Evolutionary conservation across 2,113 vertebrate genomes (phyloP).

Genomic region (Amphiprion ocellaris): DNA sequence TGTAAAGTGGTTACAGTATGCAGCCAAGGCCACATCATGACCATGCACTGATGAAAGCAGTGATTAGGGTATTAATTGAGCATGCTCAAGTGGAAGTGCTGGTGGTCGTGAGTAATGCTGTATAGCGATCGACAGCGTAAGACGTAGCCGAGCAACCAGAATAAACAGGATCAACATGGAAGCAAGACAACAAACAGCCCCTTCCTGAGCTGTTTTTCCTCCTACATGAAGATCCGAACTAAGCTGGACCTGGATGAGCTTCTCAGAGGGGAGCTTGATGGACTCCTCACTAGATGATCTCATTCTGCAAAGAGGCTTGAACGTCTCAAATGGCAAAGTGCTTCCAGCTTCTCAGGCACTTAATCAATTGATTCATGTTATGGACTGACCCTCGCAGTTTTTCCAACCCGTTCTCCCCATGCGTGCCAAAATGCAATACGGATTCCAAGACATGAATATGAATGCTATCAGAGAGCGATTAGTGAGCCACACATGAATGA

Average conservation of each 20-base stretch:
- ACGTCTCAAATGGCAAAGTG: constrained; percentile 64
- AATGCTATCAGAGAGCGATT: constrained; percentile 33
- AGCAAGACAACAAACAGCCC: constrained; percentile 6
- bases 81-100: constrained; percentile 42
- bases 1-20: constrained; percentile 43
- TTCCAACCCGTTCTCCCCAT: background rate
- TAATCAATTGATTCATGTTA: constrained; percentile 68
- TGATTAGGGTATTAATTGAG: constrained; percentile 70
- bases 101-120: constrained; percentile 48
- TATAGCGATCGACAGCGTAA: background rate
- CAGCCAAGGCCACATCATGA: constrained; percentile 41
- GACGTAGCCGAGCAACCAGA: constrained; percentile 10
- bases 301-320: constrained; percentile 30
- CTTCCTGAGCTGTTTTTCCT: background rate
- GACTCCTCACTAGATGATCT: constrained; percentile 52
- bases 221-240: constrained; percentile 1
- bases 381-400: constrained; percentile 42
- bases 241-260: constrained; percentile 27
- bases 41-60: constrained; percentile 31
- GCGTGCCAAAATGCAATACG: constrained; percentile 41
- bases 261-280: constrained; percentile 34
- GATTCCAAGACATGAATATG: constrained; percentile 38
- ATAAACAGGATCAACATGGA: constrained; percentile 8
- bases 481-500: constrained; percentile 11
- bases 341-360: constrained; percentile 58